A percentile compares a stretch with the other conserved stretches of the same genome.
Conservation (phyloP, 2,797 vertebrate genomes). For the Anisognathus igniventris region DNA sequence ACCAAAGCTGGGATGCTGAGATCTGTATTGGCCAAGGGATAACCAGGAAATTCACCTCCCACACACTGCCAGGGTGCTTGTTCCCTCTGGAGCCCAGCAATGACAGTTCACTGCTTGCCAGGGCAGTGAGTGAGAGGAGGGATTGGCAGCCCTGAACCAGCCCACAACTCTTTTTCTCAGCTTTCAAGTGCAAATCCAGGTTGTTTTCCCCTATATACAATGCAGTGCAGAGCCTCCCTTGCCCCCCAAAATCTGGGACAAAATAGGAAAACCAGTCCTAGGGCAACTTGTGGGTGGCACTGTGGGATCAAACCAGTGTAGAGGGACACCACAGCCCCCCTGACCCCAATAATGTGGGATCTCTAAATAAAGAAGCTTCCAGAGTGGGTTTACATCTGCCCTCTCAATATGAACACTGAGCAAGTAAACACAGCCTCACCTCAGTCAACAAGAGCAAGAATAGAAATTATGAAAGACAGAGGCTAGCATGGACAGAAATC, state of each 20-base stretch:
- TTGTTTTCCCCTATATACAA: neutral
- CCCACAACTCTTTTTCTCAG: neutral
- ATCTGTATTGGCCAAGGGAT: neutral
- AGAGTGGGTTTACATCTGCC: neutral
- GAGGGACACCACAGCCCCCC: neutral
- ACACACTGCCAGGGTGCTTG: neutral
- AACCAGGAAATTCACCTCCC: accelerated
- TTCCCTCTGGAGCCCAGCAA: too few relatives aligned
- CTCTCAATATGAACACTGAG: accelerated
- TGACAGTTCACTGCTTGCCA: neutral
- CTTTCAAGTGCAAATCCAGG: neutral
- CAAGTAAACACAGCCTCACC: neutral
- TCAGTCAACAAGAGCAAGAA: neutral
- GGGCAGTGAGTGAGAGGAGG: neutral
- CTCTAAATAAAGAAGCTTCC: neutral
- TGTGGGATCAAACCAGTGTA: accelerated
- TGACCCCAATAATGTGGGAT: neutral
- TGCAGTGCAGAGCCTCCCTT: neutral
- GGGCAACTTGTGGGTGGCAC: neutral
- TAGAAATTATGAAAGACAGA: neutral
- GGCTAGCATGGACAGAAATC: neutral
- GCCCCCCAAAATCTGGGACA: neutral
- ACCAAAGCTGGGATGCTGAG: neutral
- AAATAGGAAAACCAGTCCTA: neutral
- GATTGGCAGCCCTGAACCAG: neutral